Evolutionary conservation across 64 coral and sea anemone genomes (phyloP).

Genomic region (Hydrozoanthus tunicans): DNA sequence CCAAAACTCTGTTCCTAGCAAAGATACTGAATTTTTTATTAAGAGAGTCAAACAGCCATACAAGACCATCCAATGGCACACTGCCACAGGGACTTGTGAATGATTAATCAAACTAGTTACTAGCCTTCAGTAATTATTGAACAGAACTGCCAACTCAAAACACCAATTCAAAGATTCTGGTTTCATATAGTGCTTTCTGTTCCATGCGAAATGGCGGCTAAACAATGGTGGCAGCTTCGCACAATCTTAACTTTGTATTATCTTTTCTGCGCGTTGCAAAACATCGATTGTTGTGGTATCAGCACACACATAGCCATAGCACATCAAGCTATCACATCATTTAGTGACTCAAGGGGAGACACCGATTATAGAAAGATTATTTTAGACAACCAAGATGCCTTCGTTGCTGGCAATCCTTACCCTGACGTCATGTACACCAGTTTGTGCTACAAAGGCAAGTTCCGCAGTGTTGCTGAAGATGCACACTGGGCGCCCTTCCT

Average conservation of each 20-base stretch:
- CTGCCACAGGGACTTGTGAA: too few relatives aligned
- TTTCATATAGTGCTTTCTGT: too few relatives aligned
- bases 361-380: slow-evolving; percentile 85
- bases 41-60: too few relatives aligned
- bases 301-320: slow-evolving; percentile 95
- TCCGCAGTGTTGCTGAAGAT: slow-evolving; percentile 74
- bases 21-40: too few relatives aligned
- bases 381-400: slow-evolving; percentile 85
- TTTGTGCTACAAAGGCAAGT: slow-evolving; percentile 83
- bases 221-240: neutral
- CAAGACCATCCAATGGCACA: too few relatives aligned
- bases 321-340: slow-evolving; percentile 81
- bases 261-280: neutral
- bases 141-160: too few relatives aligned
- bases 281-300: slow-evolving; percentile 67
- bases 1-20: too few relatives aligned
- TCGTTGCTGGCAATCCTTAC: slow-evolving; percentile 83
- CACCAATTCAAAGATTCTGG: too few relatives aligned
- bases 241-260: neutral
- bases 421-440: slow-evolving; percentile 92
- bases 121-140: too few relatives aligned
- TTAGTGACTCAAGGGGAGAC: slow-evolving; percentile 69
- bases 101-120: too few relatives aligned
- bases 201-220: slow-evolving; percentile 1
- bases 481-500: slow-evolving; percentile 95